Conservation (phyloP, 2,888 invertebrate genomes). For the Temnothorax rugatulus region DNA sequence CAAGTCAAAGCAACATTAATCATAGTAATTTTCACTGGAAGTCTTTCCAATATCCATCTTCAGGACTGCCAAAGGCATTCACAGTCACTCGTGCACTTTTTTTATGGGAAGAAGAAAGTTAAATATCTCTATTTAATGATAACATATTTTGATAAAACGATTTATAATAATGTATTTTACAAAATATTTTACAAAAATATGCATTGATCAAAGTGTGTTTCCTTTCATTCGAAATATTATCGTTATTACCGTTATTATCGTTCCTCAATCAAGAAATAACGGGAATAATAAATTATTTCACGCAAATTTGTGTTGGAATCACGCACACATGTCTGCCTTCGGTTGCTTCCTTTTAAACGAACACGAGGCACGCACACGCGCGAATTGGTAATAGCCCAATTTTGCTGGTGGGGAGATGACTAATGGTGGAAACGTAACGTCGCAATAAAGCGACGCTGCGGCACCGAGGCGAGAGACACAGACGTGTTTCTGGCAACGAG, state of each 20-base stretch:
- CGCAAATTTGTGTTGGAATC: neutral
- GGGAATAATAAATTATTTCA: slow-evolving; percentile 1
- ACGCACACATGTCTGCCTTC: neutral
- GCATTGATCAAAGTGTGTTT: neutral
- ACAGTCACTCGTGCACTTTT: neutral
- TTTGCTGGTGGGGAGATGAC: slow-evolving; percentile 22
- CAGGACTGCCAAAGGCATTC: neutral
- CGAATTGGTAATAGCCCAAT: slow-evolving; percentile 39
- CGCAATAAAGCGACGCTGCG: slow-evolving; percentile 8
- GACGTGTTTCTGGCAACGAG: slow-evolving; percentile 26
- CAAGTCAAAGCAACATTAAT: slow-evolving; percentile 41
- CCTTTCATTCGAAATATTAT: neutral
- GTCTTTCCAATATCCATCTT: slow-evolving; percentile 37
- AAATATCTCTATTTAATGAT: slow-evolving; percentile 20
- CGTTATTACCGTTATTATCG: neutral
- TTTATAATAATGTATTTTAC: slow-evolving; percentile 18
- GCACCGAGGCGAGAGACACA: neutral
- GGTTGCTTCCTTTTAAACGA: slow-evolving; percentile 10
- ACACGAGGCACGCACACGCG: neutral
- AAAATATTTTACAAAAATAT: neutral
- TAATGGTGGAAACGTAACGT: slow-evolving; percentile 33
- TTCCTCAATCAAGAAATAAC: neutral
- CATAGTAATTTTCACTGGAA: slow-evolving; percentile 26
- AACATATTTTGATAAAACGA: slow-evolving; percentile 3
- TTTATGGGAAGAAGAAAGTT: slow-evolving; percentile 7